phyloP scores from a whole-genome alignment of 2,888 invertebrate species.

The Eurois occulta region DNA sequence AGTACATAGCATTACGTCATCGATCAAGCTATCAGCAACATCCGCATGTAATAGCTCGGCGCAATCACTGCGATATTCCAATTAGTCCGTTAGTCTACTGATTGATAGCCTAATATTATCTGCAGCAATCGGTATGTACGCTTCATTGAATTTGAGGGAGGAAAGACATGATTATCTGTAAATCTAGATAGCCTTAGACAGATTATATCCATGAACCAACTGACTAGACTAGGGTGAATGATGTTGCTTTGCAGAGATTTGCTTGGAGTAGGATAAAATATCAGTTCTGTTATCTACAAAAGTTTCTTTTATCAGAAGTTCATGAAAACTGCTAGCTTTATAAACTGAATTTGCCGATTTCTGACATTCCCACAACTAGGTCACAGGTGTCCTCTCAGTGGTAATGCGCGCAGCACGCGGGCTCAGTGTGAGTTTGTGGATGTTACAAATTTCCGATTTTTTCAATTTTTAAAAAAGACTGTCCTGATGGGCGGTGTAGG shows the following conservation, averaged over 20 bases:
- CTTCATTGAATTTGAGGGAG: neutral
- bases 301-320: neutral
- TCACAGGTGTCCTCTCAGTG: neutral
- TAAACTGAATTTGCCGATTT: neutral
- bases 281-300: neutral
- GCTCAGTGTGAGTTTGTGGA: neutral
- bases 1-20: slow-evolving; percentile 1
- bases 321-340: neutral
- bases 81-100: slow-evolving; percentile 26
- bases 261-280: neutral
- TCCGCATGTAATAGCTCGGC: neutral
- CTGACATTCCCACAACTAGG: neutral
- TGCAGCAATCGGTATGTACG: neutral
- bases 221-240: neutral
- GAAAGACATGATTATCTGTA: neutral
- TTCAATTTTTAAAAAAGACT: too few species aligned
- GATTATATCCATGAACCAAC: neutral
- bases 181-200: neutral
- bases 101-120: slow-evolving; percentile 32
- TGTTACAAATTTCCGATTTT: neutral
- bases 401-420: neutral
- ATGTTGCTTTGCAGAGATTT: neutral
- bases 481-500: neutral
- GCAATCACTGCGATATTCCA: slow-evolving; percentile 30
- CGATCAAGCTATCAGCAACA: slow-evolving; percentile 7